These are phyloP conservation scores for Orcinus orca DNA, from an alignment of 2,113 vertebrate genomes.

Conservation along the genomic window DNA sequence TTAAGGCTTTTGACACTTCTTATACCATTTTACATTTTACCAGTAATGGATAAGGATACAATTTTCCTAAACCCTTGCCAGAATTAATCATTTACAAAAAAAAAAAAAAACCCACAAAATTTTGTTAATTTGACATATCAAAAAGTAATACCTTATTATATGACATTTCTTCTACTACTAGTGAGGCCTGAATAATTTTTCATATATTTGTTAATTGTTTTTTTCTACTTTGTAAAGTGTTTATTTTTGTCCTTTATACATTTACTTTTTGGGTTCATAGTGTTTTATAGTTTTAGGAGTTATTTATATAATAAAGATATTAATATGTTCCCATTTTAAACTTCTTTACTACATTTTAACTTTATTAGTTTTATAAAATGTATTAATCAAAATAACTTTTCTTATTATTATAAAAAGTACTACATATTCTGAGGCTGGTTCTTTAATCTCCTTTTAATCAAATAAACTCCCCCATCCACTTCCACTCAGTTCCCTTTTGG, in stretches of 20 bases:
- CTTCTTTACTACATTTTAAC: neutral
- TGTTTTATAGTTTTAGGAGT: neutral
- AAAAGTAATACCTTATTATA: conserved; percentile 23
- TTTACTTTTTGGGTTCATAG: neutral
- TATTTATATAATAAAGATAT: conserved; percentile 30
- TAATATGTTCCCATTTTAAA: neutral
- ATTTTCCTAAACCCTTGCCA: neutral
- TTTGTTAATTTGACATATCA: conserved; percentile 24
- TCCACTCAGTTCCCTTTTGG: neutral
- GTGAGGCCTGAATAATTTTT: neutral
- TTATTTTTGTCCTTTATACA: conserved; percentile 33
- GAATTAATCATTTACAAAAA: neutral
- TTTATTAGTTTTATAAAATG: neutral
- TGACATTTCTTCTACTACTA: neutral
- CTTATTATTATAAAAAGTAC: neutral
- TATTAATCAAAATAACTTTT: neutral
- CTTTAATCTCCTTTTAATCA: neutral
- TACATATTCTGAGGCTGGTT: neutral
- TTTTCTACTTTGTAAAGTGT: neutral
- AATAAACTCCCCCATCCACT: neutral
- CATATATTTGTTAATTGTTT: neutral
- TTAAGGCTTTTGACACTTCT: neutral
- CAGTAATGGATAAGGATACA: neutral
- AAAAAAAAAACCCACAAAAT: neutral
- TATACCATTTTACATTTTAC: neutral